phyloP scores from a whole-genome alignment of 2,888 invertebrate genomes.

The Caenorhabditis uteleia region DNA sequence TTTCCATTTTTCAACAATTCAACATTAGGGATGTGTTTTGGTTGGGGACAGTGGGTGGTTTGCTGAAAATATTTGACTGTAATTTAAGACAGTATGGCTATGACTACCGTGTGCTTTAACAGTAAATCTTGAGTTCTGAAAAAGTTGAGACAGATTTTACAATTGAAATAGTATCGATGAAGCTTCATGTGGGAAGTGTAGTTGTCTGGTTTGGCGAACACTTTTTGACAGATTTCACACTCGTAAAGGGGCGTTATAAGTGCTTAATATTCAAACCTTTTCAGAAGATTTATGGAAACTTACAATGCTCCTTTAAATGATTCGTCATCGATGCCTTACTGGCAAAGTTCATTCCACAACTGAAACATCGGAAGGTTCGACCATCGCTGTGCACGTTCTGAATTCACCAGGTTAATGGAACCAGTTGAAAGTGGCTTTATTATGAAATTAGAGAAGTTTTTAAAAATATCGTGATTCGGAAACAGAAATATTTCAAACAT shows the following conservation, averaged over 20 bases:
- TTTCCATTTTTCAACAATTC: slow-evolving; percentile 20
- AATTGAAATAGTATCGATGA: slow-evolving; percentile 15
- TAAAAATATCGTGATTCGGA: too few species aligned
- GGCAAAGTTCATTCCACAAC: slow-evolving; percentile 39
- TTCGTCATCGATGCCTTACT: slow-evolving; percentile 32
- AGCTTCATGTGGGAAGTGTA: slow-evolving; percentile 21
- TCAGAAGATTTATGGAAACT: not conserved
- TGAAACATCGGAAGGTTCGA: slow-evolving; percentile 31
- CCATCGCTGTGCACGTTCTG: slow-evolving; percentile 30
- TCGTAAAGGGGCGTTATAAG: slow-evolving; percentile 15
- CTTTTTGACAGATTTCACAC: slow-evolving; percentile 21
- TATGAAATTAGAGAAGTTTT: too few species aligned
- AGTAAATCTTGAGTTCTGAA: slow-evolving; percentile 24
- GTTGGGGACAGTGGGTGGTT: too few species aligned
- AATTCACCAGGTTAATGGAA: too few species aligned
- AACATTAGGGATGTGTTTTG: too few species aligned
- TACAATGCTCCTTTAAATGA: slow-evolving; percentile 33
- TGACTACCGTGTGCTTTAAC: slow-evolving; percentile 24
- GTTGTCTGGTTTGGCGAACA: slow-evolving; percentile 18
- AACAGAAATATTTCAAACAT: too few species aligned
- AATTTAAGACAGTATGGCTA: too few species aligned
- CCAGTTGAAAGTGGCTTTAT: too few species aligned
- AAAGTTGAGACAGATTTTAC: slow-evolving; percentile 19
- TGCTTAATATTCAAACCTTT: not conserved
- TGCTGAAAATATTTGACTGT: too few species aligned